Conservation (phyloP, 1,140 invertebrate genomes). For the Chymomyza costata region DNA sequence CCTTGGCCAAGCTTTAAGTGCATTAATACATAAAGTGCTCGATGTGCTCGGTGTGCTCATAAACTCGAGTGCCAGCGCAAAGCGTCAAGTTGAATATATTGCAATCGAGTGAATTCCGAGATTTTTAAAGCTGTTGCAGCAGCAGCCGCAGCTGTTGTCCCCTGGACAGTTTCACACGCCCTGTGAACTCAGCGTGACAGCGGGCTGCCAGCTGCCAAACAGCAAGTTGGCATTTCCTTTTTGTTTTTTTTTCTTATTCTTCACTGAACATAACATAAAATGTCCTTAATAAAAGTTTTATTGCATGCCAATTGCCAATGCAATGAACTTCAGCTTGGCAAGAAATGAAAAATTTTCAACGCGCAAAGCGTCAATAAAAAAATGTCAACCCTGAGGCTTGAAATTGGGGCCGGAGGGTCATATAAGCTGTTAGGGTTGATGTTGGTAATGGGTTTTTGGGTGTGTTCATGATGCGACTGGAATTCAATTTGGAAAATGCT, state of each 20-base stretch:
- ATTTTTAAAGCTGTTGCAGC: conserved; percentile 33
- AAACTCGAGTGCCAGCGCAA: conserved; percentile 56
- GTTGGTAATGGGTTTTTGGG: no score
- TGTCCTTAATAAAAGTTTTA: conserved; percentile 52
- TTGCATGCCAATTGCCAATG: conserved; percentile 43
- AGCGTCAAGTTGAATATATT: no score
- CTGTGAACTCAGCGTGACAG: conserved; percentile 16
- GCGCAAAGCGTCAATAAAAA: no score
- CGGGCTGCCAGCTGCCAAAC: conserved; percentile 41
- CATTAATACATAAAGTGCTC: conserved; percentile 44
- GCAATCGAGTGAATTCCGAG: conserved; percentile 28
- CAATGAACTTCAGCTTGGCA: no score
- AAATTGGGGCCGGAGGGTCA: no score
- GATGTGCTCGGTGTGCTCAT: conserved; percentile 17
- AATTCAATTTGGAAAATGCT: conserved; percentile 50
- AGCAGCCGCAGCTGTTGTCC: not conserved
- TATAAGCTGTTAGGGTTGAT: no score
- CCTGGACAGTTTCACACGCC: conserved; percentile 23
- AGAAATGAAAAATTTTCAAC: no score
- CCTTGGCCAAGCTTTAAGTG: no score
- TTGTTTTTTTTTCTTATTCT: no score
- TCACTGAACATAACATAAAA: no score
- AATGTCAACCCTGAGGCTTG: no score
- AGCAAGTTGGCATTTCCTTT: no score
- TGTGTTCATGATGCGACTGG: conserved; percentile 5